These are phyloP conservation scores for Leptopterna dolabrata DNA, from an alignment of 2,888 invertebrate genomes.

Conservation along the genomic window DNA sequence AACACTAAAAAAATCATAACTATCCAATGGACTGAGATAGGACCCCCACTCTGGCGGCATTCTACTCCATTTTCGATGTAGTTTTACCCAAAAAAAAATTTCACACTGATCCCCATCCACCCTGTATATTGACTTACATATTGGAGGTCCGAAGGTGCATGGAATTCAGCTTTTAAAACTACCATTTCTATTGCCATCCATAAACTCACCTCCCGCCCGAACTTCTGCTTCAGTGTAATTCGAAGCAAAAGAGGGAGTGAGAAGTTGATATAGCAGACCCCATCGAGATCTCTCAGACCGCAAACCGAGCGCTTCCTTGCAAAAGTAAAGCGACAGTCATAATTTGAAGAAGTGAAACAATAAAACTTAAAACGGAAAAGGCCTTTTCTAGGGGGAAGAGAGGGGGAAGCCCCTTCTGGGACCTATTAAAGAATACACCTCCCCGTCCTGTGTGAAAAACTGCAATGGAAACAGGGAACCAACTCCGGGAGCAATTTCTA, in stretches of 20 bases:
- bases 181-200: background rate
- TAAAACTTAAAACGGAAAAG: slow-evolving; percentile 48
- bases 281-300: slow-evolving; percentile 19
- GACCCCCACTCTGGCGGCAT: too few relatives aligned
- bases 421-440: slow-evolving; percentile 52
- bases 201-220: background rate
- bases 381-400: background rate
- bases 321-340: slow-evolving; percentile 41
- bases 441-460: background rate
- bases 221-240: slow-evolving; percentile 13
- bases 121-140: too few relatives aligned
- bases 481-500: slow-evolving; percentile 39
- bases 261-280: slow-evolving; percentile 15
- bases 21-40: too few relatives aligned
- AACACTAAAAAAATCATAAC: too few relatives aligned
- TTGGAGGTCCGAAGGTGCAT: too few relatives aligned
- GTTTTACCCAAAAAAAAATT: too few relatives aligned
- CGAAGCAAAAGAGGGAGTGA: background rate
- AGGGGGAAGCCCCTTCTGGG: slow-evolving; percentile 38
- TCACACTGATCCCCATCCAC: too few relatives aligned
- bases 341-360: slow-evolving; percentile 44
- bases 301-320: background rate
- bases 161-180: background rate
- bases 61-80: too few relatives aligned
- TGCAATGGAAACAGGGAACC: background rate